Evolutionary conservation across 2,113 vertebrate species (phyloP).

Genomic region (Ploceus nigricollis): DNA sequence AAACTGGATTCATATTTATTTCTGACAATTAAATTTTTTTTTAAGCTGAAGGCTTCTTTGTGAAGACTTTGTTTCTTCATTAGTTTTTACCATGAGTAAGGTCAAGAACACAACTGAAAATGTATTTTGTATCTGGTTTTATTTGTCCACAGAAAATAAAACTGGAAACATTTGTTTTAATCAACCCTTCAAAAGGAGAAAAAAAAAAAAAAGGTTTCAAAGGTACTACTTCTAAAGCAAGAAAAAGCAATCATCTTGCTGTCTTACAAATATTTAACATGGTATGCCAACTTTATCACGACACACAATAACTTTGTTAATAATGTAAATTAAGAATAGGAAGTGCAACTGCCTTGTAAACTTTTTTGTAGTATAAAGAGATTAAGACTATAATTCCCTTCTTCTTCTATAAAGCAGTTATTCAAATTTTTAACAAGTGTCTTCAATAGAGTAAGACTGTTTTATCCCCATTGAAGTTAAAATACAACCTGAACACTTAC

Average conservation of each 20-base stretch:
- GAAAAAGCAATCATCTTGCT: not conserved
- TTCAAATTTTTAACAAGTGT: not conserved
- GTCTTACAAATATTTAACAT: not conserved
- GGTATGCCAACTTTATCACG: not conserved
- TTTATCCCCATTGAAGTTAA: not conserved
- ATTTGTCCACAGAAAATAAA: not conserved
- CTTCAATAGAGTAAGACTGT: not conserved
- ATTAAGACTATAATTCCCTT: not conserved
- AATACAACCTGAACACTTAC: not conserved
- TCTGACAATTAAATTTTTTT: not conserved
- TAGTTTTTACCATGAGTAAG: not conserved
- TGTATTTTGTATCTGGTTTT: rapidly evolving
- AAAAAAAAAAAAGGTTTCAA: not conserved
- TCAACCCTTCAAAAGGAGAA: not conserved
- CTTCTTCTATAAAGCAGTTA: not conserved
- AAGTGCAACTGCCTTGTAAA: not conserved
- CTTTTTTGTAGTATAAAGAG: not conserved
- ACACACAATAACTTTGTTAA: not conserved
- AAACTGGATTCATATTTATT: not conserved
- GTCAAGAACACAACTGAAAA: not conserved
- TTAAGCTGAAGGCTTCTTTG: not conserved
- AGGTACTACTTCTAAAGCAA: not conserved
- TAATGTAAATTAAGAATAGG: not conserved
- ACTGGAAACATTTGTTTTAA: not conserved
- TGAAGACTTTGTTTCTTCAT: not conserved